Percentiles rank a stretch among this genome's conserved stretches.
Evolutionary conservation across 2,888 invertebrate species (phyloP).

Genomic region (Eupithecia subfuscata): DNA sequence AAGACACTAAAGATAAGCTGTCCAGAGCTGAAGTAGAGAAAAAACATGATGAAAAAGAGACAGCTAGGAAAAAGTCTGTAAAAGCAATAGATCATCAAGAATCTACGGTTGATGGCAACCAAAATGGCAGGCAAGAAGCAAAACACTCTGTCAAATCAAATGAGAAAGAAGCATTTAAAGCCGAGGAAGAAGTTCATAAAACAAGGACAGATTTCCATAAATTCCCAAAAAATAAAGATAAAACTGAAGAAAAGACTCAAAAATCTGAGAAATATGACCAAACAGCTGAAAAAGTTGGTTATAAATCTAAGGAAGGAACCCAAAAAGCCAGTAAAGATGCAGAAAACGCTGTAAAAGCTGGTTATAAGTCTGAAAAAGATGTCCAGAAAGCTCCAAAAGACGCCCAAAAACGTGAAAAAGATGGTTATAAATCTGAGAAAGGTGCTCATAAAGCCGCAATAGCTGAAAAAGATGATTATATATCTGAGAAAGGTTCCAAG

Average conservation of each 20-base stretch:
- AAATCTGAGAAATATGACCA: neutral
- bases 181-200: neutral
- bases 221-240: neutral
- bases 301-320: neutral
- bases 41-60: conserved; percentile 12
- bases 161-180: neutral
- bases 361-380: neutral
- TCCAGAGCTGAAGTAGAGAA: conserved; percentile 41
- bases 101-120: neutral
- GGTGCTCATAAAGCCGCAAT: neutral
- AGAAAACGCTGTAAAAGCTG: neutral
- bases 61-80: neutral
- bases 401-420: neutral
- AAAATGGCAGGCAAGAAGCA: neutral
- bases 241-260: too few species aligned
- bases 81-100: neutral
- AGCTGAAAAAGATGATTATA: neutral
- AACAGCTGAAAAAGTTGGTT: neutral
- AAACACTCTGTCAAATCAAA: neutral
- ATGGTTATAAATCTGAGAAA: neutral
- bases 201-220: neutral
- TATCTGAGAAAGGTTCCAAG: neutral
- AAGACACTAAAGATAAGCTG: conserved; percentile 56
- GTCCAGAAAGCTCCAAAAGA: neutral
- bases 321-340: neutral